Evolutionary conservation across 2,888 invertebrate genomes (phyloP).

Genomic region (Pharmacophagus antenor): DNA sequence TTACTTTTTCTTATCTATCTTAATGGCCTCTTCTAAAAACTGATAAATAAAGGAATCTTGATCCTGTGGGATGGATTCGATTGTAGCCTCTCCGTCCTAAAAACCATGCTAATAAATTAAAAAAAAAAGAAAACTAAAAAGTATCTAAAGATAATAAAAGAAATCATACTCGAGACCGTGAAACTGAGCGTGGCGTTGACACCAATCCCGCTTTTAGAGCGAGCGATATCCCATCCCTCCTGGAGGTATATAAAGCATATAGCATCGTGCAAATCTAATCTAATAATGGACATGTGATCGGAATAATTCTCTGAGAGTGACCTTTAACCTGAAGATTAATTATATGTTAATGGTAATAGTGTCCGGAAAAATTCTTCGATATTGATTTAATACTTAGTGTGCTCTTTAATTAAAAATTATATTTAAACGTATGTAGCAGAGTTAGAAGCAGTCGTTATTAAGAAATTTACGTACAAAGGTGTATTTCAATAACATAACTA

Average conservation of each 20-base stretch:
- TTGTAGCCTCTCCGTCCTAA: slow-evolving; percentile 47
- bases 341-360: too few relatives aligned
- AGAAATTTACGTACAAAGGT: too few relatives aligned
- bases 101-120: neutral
- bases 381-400: too few relatives aligned
- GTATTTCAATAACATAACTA: too few relatives aligned
- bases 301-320: too few relatives aligned
- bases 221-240: slow-evolving; percentile 61
- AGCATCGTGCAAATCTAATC: neutral
- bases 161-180: slow-evolving; percentile 53
- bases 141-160: neutral
- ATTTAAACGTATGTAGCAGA: too few relatives aligned
- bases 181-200: slow-evolving; percentile 60
- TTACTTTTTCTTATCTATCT: slow-evolving; percentile 68
- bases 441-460: too few relatives aligned
- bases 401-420: too few relatives aligned
- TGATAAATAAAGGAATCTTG: slow-evolving; percentile 69
- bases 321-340: too few relatives aligned
- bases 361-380: too few relatives aligned
- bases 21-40: slow-evolving; percentile 69
- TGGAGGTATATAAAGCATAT: slow-evolving; percentile 40
- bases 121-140: neutral
- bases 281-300: neutral
- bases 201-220: slow-evolving; percentile 66
- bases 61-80: slow-evolving; percentile 51